These are phyloP conservation scores for Arctocebus calabarensis DNA, from an alignment of 2,797 vertebrate species.

Conservation along the genomic window DNA sequence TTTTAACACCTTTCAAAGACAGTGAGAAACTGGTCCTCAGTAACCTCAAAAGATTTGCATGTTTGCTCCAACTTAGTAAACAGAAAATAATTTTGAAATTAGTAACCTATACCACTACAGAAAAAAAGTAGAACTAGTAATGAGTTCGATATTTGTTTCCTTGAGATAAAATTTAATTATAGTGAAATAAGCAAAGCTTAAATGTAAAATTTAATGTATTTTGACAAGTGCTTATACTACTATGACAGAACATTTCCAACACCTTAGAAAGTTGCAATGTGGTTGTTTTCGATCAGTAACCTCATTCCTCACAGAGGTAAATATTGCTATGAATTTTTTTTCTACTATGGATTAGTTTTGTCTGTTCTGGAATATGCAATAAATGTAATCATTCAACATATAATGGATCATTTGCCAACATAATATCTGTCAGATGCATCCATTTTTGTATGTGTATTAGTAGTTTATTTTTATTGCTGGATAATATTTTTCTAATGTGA, in stretches of 20 bases:
- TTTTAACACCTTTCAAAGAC: background rate
- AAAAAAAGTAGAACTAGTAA: background rate
- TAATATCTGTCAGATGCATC: background rate
- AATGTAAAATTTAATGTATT: constrained; percentile 26
- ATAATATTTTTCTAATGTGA: background rate
- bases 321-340: background rate
- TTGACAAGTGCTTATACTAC: background rate
- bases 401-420: background rate
- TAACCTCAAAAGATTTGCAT: background rate
- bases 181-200: constrained; percentile 3
- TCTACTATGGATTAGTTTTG: background rate
- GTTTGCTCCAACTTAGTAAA: background rate
- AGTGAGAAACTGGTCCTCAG: background rate
- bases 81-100: constrained; percentile 19
- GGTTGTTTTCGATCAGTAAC: background rate
- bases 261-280: background rate
- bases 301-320: background rate
- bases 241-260: background rate
- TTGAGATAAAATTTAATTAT: constrained; percentile 39
- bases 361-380: background rate
- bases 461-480: background rate
- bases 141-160: constrained; percentile 11
- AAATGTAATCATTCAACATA: background rate
- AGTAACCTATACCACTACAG: background rate
- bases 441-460: background rate